These are phyloP conservation scores for Austrolebias charrua DNA, from an alignment of 2,797 vertebrate species.

Conservation along the genomic window DNA sequence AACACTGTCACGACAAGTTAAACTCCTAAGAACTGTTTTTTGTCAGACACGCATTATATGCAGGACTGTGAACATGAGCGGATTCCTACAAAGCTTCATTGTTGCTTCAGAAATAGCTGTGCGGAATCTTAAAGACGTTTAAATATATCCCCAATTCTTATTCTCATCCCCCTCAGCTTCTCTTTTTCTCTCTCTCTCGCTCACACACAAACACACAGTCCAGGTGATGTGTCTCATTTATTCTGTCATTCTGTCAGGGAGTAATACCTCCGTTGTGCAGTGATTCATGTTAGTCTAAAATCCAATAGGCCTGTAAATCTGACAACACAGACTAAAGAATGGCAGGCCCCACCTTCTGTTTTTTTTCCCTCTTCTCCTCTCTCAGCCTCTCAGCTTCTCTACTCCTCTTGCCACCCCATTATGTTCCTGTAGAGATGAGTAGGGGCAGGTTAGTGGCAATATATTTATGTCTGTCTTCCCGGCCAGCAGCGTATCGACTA, in stretches of 20 bases:
- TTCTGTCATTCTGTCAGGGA: slow-evolving; percentile 68
- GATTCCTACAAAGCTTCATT: slow-evolving; percentile 39
- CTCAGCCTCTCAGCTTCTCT: slow-evolving; percentile 9
- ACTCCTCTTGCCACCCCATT: background rate
- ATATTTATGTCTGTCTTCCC: slow-evolving; percentile 61
- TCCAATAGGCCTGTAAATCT: slow-evolving; percentile 77
- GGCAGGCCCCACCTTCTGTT: slow-evolving; percentile 41
- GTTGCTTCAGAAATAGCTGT: slow-evolving; percentile 44
- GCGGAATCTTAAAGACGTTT: slow-evolving; percentile 41
- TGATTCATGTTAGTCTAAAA: slow-evolving; percentile 77
- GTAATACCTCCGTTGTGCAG: slow-evolving; percentile 57
- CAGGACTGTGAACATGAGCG: slow-evolving; percentile 23
- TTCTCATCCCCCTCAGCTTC: background rate
- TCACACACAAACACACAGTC: slow-evolving; percentile 10
- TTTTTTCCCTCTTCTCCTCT: slow-evolving; percentile 21
- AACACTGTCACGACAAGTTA: slow-evolving; percentile 15
- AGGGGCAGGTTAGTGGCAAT: slow-evolving; percentile 47
- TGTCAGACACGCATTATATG: slow-evolving; percentile 30
- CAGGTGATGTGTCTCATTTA: slow-evolving; percentile 64
- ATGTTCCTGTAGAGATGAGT: slow-evolving; percentile 49
- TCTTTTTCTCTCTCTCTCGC: background rate
- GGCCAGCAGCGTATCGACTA: slow-evolving; percentile 54
- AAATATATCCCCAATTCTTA: slow-evolving; percentile 34
- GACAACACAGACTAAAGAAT: slow-evolving; percentile 57
- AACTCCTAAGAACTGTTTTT: slow-evolving; percentile 13